Conservation (phyloP, 2,113 vertebrate genomes). For the Chaetura pelagica region DNA sequence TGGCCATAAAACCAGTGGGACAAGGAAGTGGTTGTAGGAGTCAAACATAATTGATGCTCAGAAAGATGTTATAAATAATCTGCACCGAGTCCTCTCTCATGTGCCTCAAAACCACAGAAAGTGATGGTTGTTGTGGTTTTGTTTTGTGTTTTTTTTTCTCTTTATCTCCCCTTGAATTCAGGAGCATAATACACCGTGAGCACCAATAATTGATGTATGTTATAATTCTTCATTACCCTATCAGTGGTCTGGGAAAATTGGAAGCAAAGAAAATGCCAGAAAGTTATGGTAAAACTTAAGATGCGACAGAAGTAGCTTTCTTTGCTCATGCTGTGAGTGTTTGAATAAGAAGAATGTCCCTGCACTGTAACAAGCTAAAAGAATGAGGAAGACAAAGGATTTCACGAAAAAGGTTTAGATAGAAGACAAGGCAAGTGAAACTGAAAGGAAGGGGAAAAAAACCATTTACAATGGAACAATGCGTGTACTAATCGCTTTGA, state of each 20-base stretch:
- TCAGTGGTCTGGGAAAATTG: constrained; percentile 81
- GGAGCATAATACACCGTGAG: constrained; percentile 69
- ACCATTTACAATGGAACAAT: constrained; percentile 96
- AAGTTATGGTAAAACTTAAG: constrained; percentile 85
- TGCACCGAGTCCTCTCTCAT: constrained; percentile 26
- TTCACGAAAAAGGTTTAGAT: constrained; percentile 94
- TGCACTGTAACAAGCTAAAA: constrained; percentile 97
- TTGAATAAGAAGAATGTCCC: constrained; percentile 97
- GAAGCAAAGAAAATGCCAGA: constrained; percentile 81
- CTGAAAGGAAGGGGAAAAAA: constrained; percentile 91
- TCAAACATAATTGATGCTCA: constrained; percentile 71
- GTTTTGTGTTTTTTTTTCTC: not conserved
- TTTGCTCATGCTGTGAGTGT: constrained; percentile 94
- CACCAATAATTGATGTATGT: constrained; percentile 82
- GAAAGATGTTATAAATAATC: constrained; percentile 76
- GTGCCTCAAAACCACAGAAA: constrained; percentile 74
- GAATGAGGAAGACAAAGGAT: constrained; percentile 96
- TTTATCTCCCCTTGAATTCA: constrained; percentile 68
- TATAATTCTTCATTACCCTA: constrained; percentile 81
- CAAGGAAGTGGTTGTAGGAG: constrained; percentile 68
- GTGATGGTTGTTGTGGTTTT: constrained; percentile 30
- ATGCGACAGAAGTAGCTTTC: constrained; percentile 86
- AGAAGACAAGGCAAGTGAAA: constrained; percentile 92
- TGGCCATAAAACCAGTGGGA: constrained; percentile 68
- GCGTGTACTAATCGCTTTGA: constrained; percentile 99